Conservation (phyloP, 2,113 vertebrate genomes). For the Petroica traversi region DNA sequence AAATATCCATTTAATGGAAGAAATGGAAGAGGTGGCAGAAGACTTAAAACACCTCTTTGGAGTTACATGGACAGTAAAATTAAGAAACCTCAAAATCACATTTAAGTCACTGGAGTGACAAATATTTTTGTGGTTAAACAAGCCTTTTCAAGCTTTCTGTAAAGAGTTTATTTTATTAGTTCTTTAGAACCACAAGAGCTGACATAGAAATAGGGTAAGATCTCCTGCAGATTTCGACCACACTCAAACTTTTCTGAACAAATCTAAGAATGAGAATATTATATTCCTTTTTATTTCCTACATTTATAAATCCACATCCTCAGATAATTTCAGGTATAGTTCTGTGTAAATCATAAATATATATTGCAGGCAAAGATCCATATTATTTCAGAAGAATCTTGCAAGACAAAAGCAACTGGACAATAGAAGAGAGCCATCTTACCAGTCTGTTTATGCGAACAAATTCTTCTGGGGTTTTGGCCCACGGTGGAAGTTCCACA, state of each 20-base stretch:
- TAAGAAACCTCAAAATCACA: not conserved
- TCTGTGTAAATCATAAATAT: not conserved
- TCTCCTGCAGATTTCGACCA: not conserved
- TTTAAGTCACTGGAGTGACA: not conserved
- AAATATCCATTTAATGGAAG: not conserved
- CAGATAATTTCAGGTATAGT: not conserved
- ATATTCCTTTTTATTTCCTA: not conserved
- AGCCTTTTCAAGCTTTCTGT: not conserved
- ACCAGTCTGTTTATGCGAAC: constrained; percentile 96
- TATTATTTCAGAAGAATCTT: not conserved
- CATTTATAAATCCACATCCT: not conserved
- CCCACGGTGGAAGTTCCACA: constrained; percentile 97
- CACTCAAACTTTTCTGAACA: not conserved
- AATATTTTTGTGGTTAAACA: not conserved
- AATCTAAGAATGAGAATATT: not conserved
- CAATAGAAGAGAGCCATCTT: constrained; percentile 64
- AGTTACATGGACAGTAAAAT: not conserved
- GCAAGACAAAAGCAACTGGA: not conserved
- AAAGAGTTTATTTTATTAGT: not conserved
- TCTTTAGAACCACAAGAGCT: not conserved
- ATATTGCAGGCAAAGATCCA: not conserved
- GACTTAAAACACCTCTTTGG: not conserved
- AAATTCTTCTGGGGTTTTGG: constrained; percentile 97
- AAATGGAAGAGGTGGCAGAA: not conserved
- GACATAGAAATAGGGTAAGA: not conserved